phyloP scores from a whole-genome alignment of 2,113 vertebrate species.

The Pungitius pungitius region DNA sequence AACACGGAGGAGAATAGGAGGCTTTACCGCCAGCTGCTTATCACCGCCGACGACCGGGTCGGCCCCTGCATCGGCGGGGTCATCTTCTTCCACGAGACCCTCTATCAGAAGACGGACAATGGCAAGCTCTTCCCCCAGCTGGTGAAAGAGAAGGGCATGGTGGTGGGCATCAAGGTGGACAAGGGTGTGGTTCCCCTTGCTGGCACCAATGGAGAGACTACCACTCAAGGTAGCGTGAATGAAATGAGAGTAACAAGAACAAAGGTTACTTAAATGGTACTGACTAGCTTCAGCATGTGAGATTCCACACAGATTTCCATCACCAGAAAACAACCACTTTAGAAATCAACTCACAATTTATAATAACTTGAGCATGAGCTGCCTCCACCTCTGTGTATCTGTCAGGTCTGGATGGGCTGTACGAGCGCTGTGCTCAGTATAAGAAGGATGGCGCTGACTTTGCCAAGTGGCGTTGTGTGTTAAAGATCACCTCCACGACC shows the following conservation, averaged over 20 bases:
- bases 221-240: slow-evolving; percentile 82
- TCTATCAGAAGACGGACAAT: slow-evolving; percentile 86
- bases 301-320: no score
- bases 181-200: slow-evolving; percentile 88
- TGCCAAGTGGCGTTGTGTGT: slow-evolving; percentile 89
- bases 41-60: slow-evolving; percentile 82
- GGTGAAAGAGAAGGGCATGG: slow-evolving; percentile 82
- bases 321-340: no score
- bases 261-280: no score
- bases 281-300: no score
- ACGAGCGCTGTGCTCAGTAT: slow-evolving; percentile 88
- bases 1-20: slow-evolving; percentile 90
- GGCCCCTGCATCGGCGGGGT: slow-evolving; percentile 86
- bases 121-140: slow-evolving; percentile 83
- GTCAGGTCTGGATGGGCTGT: slow-evolving; percentile 81
- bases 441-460: slow-evolving; percentile 91
- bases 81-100: slow-evolving; percentile 89
- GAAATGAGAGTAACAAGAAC: not conserved
- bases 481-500: slow-evolving; percentile 85
- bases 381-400: not conserved
- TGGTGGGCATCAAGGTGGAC: slow-evolving; percentile 91
- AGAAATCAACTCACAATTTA: no score
- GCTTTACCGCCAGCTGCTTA: slow-evolving; percentile 87
- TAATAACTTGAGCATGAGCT: no score
- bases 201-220: slow-evolving; percentile 88